phyloP scores from a whole-genome alignment of 2,113 vertebrate species.

The Oncorhynchus mykiss region DNA sequence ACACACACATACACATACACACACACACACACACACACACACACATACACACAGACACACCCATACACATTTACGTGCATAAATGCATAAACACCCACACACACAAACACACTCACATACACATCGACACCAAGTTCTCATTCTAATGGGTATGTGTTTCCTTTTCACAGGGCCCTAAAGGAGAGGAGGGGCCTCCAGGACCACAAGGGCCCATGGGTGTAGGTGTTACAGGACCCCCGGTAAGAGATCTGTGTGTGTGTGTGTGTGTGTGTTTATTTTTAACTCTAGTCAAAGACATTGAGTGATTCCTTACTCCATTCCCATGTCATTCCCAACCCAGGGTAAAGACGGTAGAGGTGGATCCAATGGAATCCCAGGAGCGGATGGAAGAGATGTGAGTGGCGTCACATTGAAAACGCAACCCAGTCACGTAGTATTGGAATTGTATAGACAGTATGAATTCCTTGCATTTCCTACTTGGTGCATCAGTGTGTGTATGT shows the following conservation, averaged over 20 bases:
- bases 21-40: neutral
- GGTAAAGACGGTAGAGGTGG: constrained; percentile 78
- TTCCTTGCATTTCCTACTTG: neutral
- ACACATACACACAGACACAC: too few relatives aligned
- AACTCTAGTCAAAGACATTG: neutral
- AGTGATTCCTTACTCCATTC: neutral
- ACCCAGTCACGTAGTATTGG: neutral
- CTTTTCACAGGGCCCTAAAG: constrained; percentile 65
- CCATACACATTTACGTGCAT: too few relatives aligned
- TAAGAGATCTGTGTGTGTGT: constrained; percentile 57
- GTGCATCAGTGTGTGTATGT: constrained; percentile 3
- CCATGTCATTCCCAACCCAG: constrained; percentile 30
- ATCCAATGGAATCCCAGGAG: constrained; percentile 59
- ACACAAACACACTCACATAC: too few relatives aligned
- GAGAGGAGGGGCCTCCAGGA: constrained; percentile 77
- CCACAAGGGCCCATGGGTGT: constrained; percentile 75
- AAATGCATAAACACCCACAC: too few relatives aligned
- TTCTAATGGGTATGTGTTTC: constrained; percentile 3
- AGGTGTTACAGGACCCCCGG: constrained; percentile 74
- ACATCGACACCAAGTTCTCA: too few relatives aligned
- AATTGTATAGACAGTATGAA: neutral
- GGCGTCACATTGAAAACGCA: neutral
- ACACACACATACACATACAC: constrained; percentile 5
- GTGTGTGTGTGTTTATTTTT: neutral
- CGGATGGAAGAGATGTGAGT: constrained; percentile 71